Base-by-base conservation (phyloP, 2,113 vertebrate genomes). In the Clupea harengus region DNA sequence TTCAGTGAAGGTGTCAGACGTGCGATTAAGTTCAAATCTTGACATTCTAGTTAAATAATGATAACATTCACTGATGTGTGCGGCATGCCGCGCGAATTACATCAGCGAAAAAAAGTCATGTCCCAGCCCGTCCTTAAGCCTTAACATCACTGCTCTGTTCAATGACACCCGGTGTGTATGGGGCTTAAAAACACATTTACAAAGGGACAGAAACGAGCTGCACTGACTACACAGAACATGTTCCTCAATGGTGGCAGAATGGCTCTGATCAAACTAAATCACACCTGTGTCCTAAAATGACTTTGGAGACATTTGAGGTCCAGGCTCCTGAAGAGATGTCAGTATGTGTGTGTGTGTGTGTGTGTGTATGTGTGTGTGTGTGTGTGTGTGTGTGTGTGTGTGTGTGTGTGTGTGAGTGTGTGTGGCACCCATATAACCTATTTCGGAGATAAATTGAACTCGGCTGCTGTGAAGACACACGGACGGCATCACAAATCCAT, bases 401-500 rank as follows among this genome's bases (percentile, higher is more conserved):
- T 13, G 15, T 54, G 52, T 13, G 52, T 18, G 52, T 20, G 11
- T 20, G 52, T 54, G 18, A 18, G 54, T 67, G 60, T 67, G 64
- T 67, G 72, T 78, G 72, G 72, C 25, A 78, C 28, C 72, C 72
- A 78, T 78, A 78, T 78, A 78, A 78, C 72, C 72, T 82, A n/a
- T 81, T 50, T 47, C 25, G 1, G 17, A 86, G 86, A 88, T 82
- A 9, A 54, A 72, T 75, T 52, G 82, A 32, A 81, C n/a, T 45
- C 47, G 49, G 75, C 78, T 54, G 46, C 75, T 60, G 50, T 39
- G 81, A 78, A 72, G 50, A 64, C 54, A 83, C 85, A 88, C 83
- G 50, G 46, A 67, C 67, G 80, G 64, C 84, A 84, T 84, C 72
- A 84, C 87, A 52, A 81, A 84, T 84, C 54, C 44, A 84, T 86